Evolutionary conservation across 2,888 invertebrate genomes (phyloP), one percentile per base, ranked within the genome.

Genomic region (Eurois occulta): DNA sequence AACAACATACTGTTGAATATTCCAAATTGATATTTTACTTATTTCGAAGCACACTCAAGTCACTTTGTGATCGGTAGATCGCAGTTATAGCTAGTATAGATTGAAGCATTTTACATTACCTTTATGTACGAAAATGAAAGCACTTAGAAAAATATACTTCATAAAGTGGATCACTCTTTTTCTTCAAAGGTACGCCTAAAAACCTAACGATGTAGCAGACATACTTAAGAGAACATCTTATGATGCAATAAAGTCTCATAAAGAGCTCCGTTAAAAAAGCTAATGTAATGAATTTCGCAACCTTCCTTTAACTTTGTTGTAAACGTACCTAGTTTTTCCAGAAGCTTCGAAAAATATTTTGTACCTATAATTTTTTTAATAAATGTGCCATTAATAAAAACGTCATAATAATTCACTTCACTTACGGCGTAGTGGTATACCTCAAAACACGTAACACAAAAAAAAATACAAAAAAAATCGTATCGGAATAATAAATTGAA

Each of bases 261-360:
- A 69, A 64, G 4, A 62, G 28, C n/a, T 35, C 32, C 48, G 24
- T 72, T 67, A 71, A 81, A 82, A 64, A 58, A 11, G 13, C 16
- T 74, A 55, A 67, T 58, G 66, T 62, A 85, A 81, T 55, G 65
- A 72, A 85, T 62, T 69, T 70, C 32, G 18, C 65, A 69, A 69
- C 73, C 60, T 78, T 43, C 46, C 48, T 21, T 21, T 62, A 73
- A 72, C 48, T 62, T 80, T 72, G 1, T 24, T n/a, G 21, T 75
- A 46, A 64, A 35, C 21, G 60, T 46, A 41, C 60, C 43, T 16
- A n/a, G 18, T 65, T 69, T 28, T 18, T 3, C 55, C 2, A 4
- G 16, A 52, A 64, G 41, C 46, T 66, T 46, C 2, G n/a, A 52
- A 52, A 38, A 43, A 16, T 43, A 75, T 4, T n/a, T n/a, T n/a